Evolutionary conservation across 2,113 vertebrate species (phyloP), one percentile per base, ranked within the genome.

Genomic region (Esox niger): DNA sequence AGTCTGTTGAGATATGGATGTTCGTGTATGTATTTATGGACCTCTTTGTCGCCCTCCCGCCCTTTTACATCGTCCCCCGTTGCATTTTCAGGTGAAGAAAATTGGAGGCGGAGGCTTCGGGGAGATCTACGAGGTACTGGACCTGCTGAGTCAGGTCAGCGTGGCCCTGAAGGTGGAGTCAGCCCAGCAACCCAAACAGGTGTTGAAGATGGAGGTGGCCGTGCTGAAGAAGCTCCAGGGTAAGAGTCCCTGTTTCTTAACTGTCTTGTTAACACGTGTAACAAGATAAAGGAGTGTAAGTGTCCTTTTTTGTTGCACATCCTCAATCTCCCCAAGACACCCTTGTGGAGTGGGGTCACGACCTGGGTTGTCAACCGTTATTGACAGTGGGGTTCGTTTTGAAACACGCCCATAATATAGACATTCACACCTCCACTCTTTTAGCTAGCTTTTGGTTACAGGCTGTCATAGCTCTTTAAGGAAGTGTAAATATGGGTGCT

Each of bases 141-240:
- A 99, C 85, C 92, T 95, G 88, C 82, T 97, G 85, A 98, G 93
- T 84, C 94, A 96, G 81, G 93, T 95, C 82, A 97, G 93, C 0
- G 95, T 98, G 69, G 97, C 97, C 29, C 83, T 99, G 82, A 99
- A 99, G 82, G 97, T 98, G 47, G 97, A 99, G 87, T 99, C 97
- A 32, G 95, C 97, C 78, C 96, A 97, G 75, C 97, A 99, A 69
- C 95, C 97, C 78, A 99, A 98, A 83, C 97, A 98, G 90, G 97
- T 99, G 79, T 89, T 98, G 74, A 98, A 98, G 93, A 99, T 98
- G 95, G 97, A 99, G 87, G 97, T 98, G 72, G 97, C 96, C 38
- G 97, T 99, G 75, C 85, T 99, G 74, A 99, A 98, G 89, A 98
- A 98, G 85, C 89, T 99, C 38, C 97, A 99, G 91, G 97, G 97